Percentiles rank a stretch among this genome's conserved stretches.
Evolutionary conservation across 2,113 vertebrate genomes (phyloP).

Genomic region (Aegotheles bennettii): DNA sequence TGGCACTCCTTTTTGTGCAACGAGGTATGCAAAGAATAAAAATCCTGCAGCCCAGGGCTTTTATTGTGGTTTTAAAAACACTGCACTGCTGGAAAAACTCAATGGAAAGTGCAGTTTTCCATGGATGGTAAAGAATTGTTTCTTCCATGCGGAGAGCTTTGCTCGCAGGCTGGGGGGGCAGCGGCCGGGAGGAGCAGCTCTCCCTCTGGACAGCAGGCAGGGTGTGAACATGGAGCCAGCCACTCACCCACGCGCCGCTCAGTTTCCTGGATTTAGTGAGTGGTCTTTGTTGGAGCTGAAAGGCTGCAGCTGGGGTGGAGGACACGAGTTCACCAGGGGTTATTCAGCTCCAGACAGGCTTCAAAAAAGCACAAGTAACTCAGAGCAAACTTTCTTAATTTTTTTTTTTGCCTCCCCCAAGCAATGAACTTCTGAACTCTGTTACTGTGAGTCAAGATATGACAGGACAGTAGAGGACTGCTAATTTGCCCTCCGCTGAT

Average conservation of each 20-base stretch:
- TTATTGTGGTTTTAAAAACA: constrained; percentile 44
- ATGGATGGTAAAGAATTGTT: neutral
- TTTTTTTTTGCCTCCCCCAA: neutral
- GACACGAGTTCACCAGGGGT: constrained; percentile 66
- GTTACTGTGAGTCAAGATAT: constrained; percentile 15
- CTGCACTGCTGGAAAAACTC: constrained; percentile 12
- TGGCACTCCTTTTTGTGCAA: neutral
- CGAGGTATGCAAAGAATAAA: constrained; percentile 7
- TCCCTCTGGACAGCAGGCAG: neutral
- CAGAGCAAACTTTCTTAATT: constrained; percentile 16
- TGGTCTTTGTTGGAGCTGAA: constrained; percentile 65
- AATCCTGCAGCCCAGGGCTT: neutral
- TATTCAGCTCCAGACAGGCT: constrained; percentile 68
- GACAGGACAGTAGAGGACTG: constrained; percentile 23
- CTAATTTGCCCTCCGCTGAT: constrained; percentile 22
- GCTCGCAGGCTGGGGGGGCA: neutral
- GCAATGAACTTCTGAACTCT: constrained; percentile 62
- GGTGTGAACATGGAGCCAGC: neutral
- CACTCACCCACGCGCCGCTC: constrained; percentile 18
- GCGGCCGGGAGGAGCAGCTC: neutral
- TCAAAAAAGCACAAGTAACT: constrained; percentile 64
- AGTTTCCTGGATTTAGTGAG: constrained; percentile 59
- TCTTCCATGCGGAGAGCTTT: neutral
- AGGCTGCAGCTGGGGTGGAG: constrained; percentile 75
- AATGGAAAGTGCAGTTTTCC: constrained; percentile 3